Evolutionary conservation across 2,113 vertebrate species (phyloP).

Genomic region (Megalops atlanticus): DNA sequence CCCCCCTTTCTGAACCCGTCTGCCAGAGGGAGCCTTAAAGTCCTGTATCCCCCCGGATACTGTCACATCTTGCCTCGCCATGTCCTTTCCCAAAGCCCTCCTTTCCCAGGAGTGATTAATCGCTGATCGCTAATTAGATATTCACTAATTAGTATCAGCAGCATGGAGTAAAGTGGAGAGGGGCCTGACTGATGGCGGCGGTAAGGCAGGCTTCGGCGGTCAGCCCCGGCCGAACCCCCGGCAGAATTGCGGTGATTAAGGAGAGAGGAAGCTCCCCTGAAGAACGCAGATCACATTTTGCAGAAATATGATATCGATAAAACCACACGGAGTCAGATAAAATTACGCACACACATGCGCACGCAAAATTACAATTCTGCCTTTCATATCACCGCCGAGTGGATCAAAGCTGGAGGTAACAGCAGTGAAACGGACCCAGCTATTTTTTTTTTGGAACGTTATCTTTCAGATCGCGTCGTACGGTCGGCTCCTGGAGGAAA

Average conservation of each 20-base stretch:
- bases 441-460: no score
- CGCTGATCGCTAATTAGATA: constrained; percentile 90
- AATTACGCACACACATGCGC: no score
- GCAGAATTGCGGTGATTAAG: neutral
- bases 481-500: no score
- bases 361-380: no score
- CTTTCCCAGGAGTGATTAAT: constrained; percentile 82
- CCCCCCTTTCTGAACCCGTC: neutral
- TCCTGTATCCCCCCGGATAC: neutral
- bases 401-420: no score
- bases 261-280: neutral
- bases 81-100: constrained; percentile 76
- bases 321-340: no score
- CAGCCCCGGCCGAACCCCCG: neutral
- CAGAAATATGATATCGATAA: no score
- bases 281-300: neutral
- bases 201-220: constrained; percentile 62
- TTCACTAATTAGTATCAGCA: constrained; percentile 88
- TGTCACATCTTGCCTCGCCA: constrained; percentile 15
- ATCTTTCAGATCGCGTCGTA: no score
- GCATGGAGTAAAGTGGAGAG: constrained; percentile 79
- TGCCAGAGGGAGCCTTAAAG: neutral
- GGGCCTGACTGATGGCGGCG: constrained; percentile 83
- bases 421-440: no score
- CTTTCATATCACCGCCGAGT: no score